Base-by-base conservation (phyloP, 2,888 invertebrate genomes). In the Drosophila cracens region DNA sequence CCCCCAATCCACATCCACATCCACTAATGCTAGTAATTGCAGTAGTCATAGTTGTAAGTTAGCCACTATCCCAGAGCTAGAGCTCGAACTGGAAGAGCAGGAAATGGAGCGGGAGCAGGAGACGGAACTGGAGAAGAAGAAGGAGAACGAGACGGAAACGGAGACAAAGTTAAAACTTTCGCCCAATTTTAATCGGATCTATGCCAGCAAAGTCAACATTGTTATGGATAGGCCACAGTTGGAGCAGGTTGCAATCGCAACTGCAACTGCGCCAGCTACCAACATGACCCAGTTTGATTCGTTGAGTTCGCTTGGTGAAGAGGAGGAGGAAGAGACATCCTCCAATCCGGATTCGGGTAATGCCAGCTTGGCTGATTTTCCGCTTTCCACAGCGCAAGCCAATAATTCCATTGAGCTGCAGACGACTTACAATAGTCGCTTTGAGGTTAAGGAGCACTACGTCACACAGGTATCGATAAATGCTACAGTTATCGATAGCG, bases 301-400 rank as follows among this genome's bases (percentile, higher is more conserved):
- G n/a, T 74, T 92, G 29, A 91, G 87, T 74, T 92, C 92, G 13
- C 76, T 91, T 46, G 46, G 46, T 16, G 46, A 46, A 8, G 46
- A 46, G 21, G 34, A 34, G 16, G 36, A 36, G 34, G 92, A 92
- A 57, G 90, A 90, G 57, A 89, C 80, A 6, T 92, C 91, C 4
- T 93, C 93, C 4, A 93, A 92, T 83, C 92, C 93, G 2, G 93
- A 93, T 70, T 93, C 93, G 70, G 93, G 93, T 8, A 93, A 92
- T 87, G 93, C 91, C 21, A 93, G 93, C 60, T 79, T 93, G 43
- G 88, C 92, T 0, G 93, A 93, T 59, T 93, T 88, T 71, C 92
- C 93, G 0, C 75, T 92, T 25, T 81, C 69, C 10, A 62, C 46
- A 25, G 25, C 51, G 13, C 78, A 83, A 16, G 79, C 82, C 8